phyloP scores from a whole-genome alignment of 2,888 invertebrate genomes.

The Hirtodrosophila histrioides region DNA sequence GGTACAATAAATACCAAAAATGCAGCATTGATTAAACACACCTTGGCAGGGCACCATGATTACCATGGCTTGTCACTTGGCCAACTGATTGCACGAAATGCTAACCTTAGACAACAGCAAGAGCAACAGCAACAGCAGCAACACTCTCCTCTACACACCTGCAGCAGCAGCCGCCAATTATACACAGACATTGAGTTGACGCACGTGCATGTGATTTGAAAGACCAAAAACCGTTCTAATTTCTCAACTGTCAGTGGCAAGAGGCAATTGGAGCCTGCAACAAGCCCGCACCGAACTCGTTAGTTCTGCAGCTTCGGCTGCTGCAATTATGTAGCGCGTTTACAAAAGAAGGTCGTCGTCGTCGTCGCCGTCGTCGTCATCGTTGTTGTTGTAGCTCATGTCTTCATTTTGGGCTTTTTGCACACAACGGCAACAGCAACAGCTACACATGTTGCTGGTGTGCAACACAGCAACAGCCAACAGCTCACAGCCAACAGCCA shows the following conservation, averaged over 20 bases:
- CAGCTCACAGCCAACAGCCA: constrained; percentile 14
- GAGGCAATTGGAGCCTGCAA: constrained; percentile 49
- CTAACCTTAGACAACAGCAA: constrained; percentile 59
- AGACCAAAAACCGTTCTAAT: constrained; percentile 76
- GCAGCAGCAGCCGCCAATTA: constrained; percentile 59
- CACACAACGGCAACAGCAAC: constrained; percentile 27
- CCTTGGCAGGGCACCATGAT: constrained; percentile 29
- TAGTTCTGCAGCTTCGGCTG: constrained; percentile 60
- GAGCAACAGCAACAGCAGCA: constrained; percentile 22
- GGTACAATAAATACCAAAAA: constrained; percentile 26
- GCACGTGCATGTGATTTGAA: constrained; percentile 76
- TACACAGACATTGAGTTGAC: constrained; percentile 29
- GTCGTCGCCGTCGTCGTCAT: constrained; percentile 25
- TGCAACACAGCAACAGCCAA: constrained; percentile 50
- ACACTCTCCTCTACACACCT: constrained; percentile 49
- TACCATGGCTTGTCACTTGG: constrained; percentile 40
- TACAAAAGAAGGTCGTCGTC: constrained; percentile 74
- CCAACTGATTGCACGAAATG: constrained; percentile 44
- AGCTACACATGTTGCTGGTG: constrained; percentile 70
- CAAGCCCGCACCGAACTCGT: constrained; percentile 58
- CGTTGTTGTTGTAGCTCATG: constrained; percentile 51
- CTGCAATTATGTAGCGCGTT: constrained; percentile 74
- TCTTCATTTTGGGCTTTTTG: constrained; percentile 74
- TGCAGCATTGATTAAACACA: constrained; percentile 56
- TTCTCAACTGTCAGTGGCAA: constrained; percentile 78